phyloP scores from a whole-genome alignment of 2,888 invertebrate species.

The Bruchidius siliquastri region DNA sequence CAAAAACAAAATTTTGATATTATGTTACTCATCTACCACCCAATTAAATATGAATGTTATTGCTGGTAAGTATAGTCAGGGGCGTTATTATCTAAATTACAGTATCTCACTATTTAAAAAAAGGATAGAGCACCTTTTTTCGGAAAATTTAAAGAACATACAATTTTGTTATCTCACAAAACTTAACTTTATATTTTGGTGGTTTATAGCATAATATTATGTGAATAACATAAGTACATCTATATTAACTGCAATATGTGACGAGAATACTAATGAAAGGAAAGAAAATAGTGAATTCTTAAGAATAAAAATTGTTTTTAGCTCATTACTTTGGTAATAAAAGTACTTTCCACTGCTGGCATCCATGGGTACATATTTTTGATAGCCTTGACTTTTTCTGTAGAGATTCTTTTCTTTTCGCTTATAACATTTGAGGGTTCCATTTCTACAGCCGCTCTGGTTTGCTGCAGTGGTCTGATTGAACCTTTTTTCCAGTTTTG shows the following conservation, averaged over 20 bases:
- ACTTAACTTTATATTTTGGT: background rate
- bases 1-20: constrained; percentile 1
- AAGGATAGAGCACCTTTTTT: too few species aligned
- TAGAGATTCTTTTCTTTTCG: constrained; percentile 8
- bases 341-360: constrained; percentile 8
- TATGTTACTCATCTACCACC: background rate
- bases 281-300: background rate
- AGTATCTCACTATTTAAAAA: too few species aligned
- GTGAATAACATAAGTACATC: background rate
- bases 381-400: constrained; percentile 7
- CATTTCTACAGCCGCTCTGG: constrained; percentile 5
- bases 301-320: too few species aligned
- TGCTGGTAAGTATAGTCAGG: background rate
- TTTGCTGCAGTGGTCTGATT: constrained; percentile 6
- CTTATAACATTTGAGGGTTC: constrained; percentile 4
- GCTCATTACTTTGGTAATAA: constrained; percentile 8
- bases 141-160: background rate
- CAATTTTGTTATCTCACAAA: background rate
- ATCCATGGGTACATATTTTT: constrained; percentile 8
- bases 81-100: too few species aligned
- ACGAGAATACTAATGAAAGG: background rate
- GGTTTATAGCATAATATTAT: too few species aligned
- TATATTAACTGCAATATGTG: background rate
- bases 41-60: background rate
- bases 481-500: constrained; percentile 7